Percentiles rank a stretch among this genome's conserved stretches.
Evolutionary conservation across 2,888 invertebrate genomes (phyloP).

Genomic region (Drosophila testacea): DNA sequence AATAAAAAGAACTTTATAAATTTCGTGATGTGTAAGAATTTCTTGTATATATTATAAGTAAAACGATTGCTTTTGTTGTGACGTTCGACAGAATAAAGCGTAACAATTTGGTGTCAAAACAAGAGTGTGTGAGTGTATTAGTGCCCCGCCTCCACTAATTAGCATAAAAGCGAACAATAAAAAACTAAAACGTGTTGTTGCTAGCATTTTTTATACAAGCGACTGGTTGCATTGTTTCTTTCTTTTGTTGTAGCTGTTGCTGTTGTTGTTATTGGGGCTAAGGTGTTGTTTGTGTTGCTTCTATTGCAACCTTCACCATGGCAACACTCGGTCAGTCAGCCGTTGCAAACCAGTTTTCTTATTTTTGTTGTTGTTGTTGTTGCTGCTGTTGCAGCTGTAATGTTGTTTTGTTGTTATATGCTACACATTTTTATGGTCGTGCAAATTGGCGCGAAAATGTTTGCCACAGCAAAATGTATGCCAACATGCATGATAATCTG

Average conservation of each 20-base stretch:
- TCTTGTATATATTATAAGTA: slow-evolving; percentile 29
- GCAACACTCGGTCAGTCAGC: slow-evolving; percentile 70
- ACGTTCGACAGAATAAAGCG: slow-evolving; percentile 64
- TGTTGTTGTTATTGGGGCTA: slow-evolving; percentile 29
- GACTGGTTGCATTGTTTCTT: slow-evolving; percentile 49
- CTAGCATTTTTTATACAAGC: slow-evolving; percentile 50
- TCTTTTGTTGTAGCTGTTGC: slow-evolving; percentile 29
- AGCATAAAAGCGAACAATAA: slow-evolving; percentile 55
- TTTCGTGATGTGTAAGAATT: slow-evolving; percentile 36
- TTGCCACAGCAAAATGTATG: slow-evolving; percentile 75
- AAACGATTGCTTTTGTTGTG: slow-evolving; percentile 48
- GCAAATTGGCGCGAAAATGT: slow-evolving; percentile 77
- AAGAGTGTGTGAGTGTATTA: slow-evolving; percentile 26
- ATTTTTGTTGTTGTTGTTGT: slow-evolving; percentile 51
- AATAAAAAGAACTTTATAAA: not conserved
- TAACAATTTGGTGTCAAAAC: slow-evolving; percentile 48
- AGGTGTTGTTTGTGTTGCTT: slow-evolving; percentile 26
- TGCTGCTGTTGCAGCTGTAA: slow-evolving; percentile 42
- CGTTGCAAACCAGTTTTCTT: slow-evolving; percentile 67
- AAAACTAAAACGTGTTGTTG: slow-evolving; percentile 66
- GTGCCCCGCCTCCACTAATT: slow-evolving; percentile 57
- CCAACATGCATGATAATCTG: slow-evolving; percentile 28
- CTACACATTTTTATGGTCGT: slow-evolving; percentile 60
- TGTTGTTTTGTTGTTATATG: slow-evolving; percentile 45
- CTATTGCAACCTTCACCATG: slow-evolving; percentile 74